Conservation (phyloP, 2,797 vertebrate species). For the Balearica regulorum region DNA sequence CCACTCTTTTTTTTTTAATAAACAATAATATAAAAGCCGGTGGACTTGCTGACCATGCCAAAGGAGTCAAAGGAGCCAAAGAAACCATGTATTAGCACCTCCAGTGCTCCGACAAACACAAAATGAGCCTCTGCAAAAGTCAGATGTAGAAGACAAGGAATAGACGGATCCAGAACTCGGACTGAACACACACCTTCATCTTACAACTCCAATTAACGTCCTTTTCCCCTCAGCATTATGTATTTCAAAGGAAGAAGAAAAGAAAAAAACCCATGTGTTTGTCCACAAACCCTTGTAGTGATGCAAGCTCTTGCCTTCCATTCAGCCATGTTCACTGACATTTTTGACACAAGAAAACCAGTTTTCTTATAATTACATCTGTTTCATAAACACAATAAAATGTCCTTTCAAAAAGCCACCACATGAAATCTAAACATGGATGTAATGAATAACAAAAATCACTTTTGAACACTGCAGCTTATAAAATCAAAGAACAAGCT, state of each 20-base stretch:
- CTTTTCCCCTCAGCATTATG: background rate
- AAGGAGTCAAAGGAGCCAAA: background rate
- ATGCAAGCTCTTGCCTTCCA: background rate
- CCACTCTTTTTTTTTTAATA: rapidly evolving
- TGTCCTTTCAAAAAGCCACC: background rate
- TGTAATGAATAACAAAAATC: background rate
- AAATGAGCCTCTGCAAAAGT: background rate
- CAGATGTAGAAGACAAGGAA: background rate
- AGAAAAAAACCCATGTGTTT: rapidly evolving
- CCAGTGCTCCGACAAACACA: background rate
- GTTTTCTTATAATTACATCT: background rate
- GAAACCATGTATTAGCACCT: background rate
- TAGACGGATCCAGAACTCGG: background rate
- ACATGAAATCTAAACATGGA: background rate
- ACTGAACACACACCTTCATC: background rate
- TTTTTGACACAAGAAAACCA: background rate
- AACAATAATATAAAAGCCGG: background rate
- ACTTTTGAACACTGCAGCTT: background rate
- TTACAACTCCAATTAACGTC: background rate
- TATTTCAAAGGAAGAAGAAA: background rate
- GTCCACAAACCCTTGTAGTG: background rate
- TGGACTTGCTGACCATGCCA: background rate
- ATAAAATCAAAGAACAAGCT: background rate
- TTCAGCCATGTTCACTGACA: background rate
- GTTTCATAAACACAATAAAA: background rate